These are phyloP conservation scores for Antidorcas marsupialis DNA, from an alignment of 2,113 vertebrate genomes.

Conservation along the genomic window DNA sequence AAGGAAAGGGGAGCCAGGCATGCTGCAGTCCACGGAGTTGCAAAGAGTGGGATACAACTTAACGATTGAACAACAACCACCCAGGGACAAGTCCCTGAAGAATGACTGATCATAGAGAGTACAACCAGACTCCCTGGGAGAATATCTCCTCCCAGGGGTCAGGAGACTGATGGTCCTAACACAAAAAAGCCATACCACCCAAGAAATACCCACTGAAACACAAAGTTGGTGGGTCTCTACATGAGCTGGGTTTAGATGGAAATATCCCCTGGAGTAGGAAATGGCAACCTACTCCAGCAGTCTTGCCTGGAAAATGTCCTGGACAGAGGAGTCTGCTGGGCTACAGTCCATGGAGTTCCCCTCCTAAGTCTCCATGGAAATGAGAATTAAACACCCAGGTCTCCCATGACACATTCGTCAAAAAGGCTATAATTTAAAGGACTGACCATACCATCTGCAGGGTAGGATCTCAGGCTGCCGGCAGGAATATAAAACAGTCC, in stretches of 20 bases:
- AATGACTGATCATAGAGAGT: not conserved
- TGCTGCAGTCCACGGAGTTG: not conserved
- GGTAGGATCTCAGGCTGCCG: rapidly evolving
- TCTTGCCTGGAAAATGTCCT: not conserved
- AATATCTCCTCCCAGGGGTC: rapidly evolving
- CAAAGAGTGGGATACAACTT: not conserved
- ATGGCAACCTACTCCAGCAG: not conserved
- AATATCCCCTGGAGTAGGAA: not conserved
- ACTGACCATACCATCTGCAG: rapidly evolving
- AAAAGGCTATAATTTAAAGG: rapidly evolving
- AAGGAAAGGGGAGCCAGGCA: not conserved
- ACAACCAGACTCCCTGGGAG: not conserved
- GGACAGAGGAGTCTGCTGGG: not conserved
- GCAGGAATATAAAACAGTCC: rapidly evolving
- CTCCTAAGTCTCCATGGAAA: not conserved
- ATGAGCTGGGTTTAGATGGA: rapidly evolving
- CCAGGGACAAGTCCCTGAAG: not conserved
- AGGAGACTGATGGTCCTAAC: rapidly evolving
- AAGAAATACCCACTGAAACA: not conserved
- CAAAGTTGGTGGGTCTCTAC: not conserved
- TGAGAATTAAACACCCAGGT: too few relatives aligned
- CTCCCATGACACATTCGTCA: rapidly evolving
- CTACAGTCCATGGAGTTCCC: not conserved
- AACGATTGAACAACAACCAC: not conserved
- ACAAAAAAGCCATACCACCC: not conserved